Evolutionary conservation across 2,113 vertebrate genomes (phyloP), one percentile per base, ranked within the genome.

Genomic region (Puntigrus tetrazona): DNA sequence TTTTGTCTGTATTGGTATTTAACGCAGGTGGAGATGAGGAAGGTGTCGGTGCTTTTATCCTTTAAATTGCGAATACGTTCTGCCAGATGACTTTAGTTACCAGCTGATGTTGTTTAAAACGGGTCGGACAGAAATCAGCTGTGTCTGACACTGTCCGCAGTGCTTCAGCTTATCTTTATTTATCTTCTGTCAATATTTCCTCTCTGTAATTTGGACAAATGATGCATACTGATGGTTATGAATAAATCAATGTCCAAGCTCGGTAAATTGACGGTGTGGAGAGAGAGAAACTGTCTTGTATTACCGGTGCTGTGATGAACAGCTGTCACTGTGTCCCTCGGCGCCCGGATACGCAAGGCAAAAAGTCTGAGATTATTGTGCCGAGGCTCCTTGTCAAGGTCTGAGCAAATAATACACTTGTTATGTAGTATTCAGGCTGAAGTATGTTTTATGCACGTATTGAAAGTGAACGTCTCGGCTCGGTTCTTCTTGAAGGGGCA

Each of bases 221-320:
- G 25, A 50, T 50, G 45, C 43, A 50, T 31, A 77, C 9, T 13
- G 18, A 36, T 57, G 31, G 18, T 34, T 36, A 76, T 76, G 47
- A 52, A 55, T 52, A 34, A 25, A 65, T 8, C 20, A 72, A 82
- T 82, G 34, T 55, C 16, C 29, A 55, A 47, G 41, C 27, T 34
- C 72, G 45, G 27, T 11, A 18, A 84, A 84, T 50, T 63, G 34
- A 50, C 67, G 63, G 80, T 45, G 75, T 65, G 86, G 89, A 85
- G 89, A 78, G 87, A 69, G 7, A 52, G 52, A 43, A 82, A 70
- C 36, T n/a, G 22, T 16, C 50, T 85, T 90, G 90, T 86, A 55
- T 78, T 91, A 89, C 89, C 82, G 93, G 91, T 59, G 76, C n/a
- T 36, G 74, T 94, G 93, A 94, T 93, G 91, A 94, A 94, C 89